Evolutionary conservation across 2,113 vertebrate genomes (phyloP).

Genomic region (Carlito syrichta): DNA sequence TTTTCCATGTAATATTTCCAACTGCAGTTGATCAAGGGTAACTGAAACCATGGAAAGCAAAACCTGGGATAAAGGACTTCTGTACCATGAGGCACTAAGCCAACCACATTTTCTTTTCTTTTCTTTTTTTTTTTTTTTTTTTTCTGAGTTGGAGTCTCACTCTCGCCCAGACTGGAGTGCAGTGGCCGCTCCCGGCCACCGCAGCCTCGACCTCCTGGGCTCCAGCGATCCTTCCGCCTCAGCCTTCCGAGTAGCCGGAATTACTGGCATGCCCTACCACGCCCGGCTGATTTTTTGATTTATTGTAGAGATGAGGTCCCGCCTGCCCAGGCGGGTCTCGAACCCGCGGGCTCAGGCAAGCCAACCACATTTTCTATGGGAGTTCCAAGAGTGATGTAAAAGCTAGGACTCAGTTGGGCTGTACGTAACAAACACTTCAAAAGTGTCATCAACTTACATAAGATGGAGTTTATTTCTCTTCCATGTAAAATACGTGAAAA

Average conservation of each 20-base stretch:
- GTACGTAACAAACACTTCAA: neutral
- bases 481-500: neutral
- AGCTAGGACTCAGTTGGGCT: neutral
- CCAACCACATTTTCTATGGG: neutral
- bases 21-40: neutral
- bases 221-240: too few species aligned
- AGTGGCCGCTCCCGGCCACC: too few species aligned
- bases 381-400: neutral
- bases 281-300: too few species aligned
- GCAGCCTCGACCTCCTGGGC: too few species aligned
- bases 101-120: neutral
- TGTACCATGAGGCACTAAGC: neutral
- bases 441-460: neutral
- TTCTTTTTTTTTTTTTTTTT: too few species aligned
- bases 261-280: too few species aligned
- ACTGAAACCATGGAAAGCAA: neutral
- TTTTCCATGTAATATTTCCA: neutral
- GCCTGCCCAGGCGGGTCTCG: too few species aligned
- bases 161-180: too few species aligned
- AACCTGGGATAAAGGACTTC: neutral
- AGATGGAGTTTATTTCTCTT: neutral
- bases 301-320: too few species aligned
- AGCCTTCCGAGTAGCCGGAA: too few species aligned
- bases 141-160: too few species aligned
- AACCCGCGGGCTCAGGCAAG: too few species aligned